A percentile compares a stretch with the other conserved stretches of the same genome.
phyloP scores from a whole-genome alignment of 2,888 invertebrate species.

The Lottia scabra region DNA sequence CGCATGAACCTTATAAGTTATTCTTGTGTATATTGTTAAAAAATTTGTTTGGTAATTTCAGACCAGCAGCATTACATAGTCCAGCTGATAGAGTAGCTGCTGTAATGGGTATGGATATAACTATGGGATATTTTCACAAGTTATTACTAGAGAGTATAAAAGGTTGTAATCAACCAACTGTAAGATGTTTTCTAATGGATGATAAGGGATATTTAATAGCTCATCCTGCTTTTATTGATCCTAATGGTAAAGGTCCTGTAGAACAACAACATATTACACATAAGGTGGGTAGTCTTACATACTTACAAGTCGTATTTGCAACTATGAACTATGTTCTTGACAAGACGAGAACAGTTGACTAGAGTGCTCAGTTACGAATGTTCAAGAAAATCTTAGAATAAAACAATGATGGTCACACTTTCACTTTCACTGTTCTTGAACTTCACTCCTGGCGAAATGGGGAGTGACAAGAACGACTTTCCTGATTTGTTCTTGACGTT shows the following conservation, averaged over 20 bases:
- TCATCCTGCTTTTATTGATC: slow-evolving; percentile 80
- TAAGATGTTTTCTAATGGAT: slow-evolving; percentile 86
- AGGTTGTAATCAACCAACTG: slow-evolving; percentile 61
- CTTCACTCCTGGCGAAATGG: too few relatives aligned
- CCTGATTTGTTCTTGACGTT: too few relatives aligned
- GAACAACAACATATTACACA: slow-evolving; percentile 91
- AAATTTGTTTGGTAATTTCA: slow-evolving; percentile 32
- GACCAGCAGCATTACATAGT: slow-evolving; percentile 72
- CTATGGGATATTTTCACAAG: slow-evolving; percentile 86
- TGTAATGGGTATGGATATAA: slow-evolving; percentile 87
- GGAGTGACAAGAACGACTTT: too few relatives aligned
- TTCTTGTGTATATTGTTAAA: too few relatives aligned
- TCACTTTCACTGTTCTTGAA: too few relatives aligned
- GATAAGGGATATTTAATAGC: slow-evolving; percentile 89
- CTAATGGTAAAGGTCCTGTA: slow-evolving; percentile 76
- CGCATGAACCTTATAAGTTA: too few relatives aligned
- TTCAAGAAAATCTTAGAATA: too few relatives aligned
- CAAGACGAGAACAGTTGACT: too few relatives aligned
- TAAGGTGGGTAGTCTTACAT: slow-evolving; percentile 44
- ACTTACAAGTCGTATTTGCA: too few relatives aligned
- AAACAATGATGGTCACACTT: too few relatives aligned
- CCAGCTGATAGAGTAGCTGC: slow-evolving; percentile 74
- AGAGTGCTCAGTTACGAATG: too few relatives aligned
- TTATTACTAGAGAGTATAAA: slow-evolving; percentile 73
- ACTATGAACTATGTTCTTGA: too few relatives aligned